Conservation (phyloP, 2,113 vertebrate species). For the Cyanoramphus novaezelandiae region DNA sequence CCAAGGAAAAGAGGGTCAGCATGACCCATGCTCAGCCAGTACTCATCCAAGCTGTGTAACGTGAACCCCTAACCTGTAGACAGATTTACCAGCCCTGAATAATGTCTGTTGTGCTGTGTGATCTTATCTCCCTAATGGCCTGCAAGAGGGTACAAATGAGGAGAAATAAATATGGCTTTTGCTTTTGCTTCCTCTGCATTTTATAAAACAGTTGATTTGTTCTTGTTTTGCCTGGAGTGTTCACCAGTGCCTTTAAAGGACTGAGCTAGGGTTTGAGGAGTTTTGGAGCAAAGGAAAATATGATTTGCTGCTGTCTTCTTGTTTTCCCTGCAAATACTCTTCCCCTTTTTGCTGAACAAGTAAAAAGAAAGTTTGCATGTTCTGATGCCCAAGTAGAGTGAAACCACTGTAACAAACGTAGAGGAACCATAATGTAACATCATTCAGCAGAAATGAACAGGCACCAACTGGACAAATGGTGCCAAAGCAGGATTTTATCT, state of each 20-base stretch:
- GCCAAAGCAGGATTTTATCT: not conserved
- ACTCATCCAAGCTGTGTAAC: slow-evolving; percentile 8
- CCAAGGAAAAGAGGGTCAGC: slow-evolving; percentile 28
- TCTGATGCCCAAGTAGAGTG: not conserved
- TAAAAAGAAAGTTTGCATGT: not conserved
- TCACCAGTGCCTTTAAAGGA: not conserved
- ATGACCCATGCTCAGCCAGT: slow-evolving; percentile 44
- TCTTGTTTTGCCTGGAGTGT: not conserved
- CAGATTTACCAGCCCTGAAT: slow-evolving; percentile 68
- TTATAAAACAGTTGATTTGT: not conserved
- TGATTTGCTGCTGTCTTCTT: not conserved
- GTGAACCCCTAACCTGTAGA: slow-evolving; percentile 36
- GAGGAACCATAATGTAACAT: not conserved
- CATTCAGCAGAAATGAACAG: not conserved
- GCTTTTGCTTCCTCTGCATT: slow-evolving; percentile 19
- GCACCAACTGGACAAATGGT: not conserved
- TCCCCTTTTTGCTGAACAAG: not conserved
- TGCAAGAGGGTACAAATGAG: slow-evolving; percentile 34
- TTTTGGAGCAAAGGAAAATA: not conserved
- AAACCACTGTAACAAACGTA: not conserved
- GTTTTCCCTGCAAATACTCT: not conserved
- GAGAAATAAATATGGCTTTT: slow-evolving; percentile 39
- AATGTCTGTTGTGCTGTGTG: slow-evolving; percentile 57
- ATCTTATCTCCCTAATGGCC: slow-evolving; percentile 57
- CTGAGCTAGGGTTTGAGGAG: not conserved